Evolutionary conservation across 2,797 vertebrate genomes (phyloP).

Genomic region (Cichlasoma orientale): DNA sequence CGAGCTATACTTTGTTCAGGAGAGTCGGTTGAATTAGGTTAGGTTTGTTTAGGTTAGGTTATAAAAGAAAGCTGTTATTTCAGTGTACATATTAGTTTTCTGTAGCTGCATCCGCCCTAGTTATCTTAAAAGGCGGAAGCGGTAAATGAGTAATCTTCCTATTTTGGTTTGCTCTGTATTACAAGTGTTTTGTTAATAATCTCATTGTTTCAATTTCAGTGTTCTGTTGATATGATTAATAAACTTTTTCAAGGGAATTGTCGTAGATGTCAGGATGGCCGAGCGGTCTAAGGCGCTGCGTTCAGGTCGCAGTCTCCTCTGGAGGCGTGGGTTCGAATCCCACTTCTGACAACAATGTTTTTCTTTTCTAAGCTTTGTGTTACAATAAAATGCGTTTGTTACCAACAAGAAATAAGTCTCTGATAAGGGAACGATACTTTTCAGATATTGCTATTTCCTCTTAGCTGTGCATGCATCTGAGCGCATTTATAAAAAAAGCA

Average conservation of each 20-base stretch:
- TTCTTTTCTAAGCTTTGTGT: background rate
- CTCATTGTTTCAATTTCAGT: too few relatives aligned
- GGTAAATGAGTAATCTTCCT: background rate
- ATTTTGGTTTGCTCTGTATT: background rate
- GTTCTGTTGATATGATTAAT: too few relatives aligned
- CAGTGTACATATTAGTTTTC: background rate
- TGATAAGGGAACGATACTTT: background rate
- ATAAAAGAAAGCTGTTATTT: background rate
- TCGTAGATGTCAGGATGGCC: constrained; percentile 54
- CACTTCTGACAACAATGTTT: background rate
- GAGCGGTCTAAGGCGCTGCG: constrained; percentile 53
- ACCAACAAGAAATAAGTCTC: too few relatives aligned
- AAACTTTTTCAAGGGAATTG: too few relatives aligned
- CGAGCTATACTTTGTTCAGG: background rate
- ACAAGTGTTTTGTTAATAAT: background rate
- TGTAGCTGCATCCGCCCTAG: background rate
- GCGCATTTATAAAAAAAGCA: too few relatives aligned
- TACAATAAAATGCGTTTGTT: too few relatives aligned
- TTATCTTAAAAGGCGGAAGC: background rate
- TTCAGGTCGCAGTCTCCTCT: background rate
- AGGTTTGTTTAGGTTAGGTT: background rate
- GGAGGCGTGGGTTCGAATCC: constrained; percentile 9
- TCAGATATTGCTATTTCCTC: background rate
- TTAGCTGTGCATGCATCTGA: too few relatives aligned
- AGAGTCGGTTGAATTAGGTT: background rate